phyloP scores from a whole-genome alignment of 2,888 invertebrate species.

The Meta bourneti region DNA sequence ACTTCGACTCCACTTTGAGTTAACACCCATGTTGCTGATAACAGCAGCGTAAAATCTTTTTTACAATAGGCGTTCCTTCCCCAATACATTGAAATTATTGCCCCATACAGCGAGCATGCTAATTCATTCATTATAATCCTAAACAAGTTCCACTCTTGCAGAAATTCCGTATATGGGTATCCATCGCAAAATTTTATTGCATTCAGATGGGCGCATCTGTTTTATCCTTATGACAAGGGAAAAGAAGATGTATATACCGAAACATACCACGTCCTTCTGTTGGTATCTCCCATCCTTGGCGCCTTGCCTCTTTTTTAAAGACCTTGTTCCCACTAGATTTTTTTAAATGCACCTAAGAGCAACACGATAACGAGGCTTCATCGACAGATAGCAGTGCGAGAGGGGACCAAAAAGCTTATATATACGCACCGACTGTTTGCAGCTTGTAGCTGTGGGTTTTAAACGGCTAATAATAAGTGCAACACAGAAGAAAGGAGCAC shows the following conservation, averaged over 20 bases:
- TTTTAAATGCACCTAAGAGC: constrained; percentile 12
- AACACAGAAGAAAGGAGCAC: not conserved
- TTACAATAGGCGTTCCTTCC: not conserved
- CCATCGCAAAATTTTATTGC: not conserved
- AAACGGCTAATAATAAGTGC: not conserved
- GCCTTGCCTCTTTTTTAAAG: constrained; percentile 15
- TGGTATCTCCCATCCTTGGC: constrained; percentile 17
- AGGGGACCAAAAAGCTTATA: no score
- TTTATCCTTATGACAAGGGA: constrained; percentile 19
- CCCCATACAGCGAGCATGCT: not conserved
- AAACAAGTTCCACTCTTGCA: not conserved
- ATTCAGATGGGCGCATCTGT: constrained; percentile 8
- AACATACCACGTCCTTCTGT: constrained; percentile 9
- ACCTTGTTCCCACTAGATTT: not conserved
- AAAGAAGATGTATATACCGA: not conserved
- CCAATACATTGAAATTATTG: not conserved
- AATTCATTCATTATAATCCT: not conserved
- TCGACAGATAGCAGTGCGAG: constrained; percentile 6
- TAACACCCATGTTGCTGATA: not conserved
- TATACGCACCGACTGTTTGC: no score
- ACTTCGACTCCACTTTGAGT: not conserved
- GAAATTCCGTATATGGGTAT: not conserved
- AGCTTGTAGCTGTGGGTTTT: not conserved
- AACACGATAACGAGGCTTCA: constrained; percentile 24
- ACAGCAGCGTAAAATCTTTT: no score